Base-by-base conservation (phyloP, 2,888 invertebrate genomes). In the Caenorhabditis panamensis region DNA sequence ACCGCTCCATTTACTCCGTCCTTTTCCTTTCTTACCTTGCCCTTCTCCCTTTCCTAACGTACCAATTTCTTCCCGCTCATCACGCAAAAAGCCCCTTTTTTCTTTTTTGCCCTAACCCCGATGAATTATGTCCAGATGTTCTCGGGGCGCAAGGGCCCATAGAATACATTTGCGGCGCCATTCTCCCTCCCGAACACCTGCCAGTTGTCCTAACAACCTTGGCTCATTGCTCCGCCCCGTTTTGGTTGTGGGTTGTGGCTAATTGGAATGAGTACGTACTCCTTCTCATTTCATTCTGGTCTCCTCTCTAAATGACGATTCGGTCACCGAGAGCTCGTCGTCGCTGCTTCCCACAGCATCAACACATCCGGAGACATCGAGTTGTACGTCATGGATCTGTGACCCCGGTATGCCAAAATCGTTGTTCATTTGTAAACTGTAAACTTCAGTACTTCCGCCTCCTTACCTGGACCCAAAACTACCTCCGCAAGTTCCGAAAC, bases 101-200 rank as follows among this genome's bases (percentile, higher is more conserved):
- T 6, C 13, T 13, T 13, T 41, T 13, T 2, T 13, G 2, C 13
- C 13, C 41, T 41, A 2, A 6, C 8, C n/a, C 41, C 11, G 13
- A 41, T 41, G 13, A 47, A 47, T 18, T 47, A 47, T 3, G 47
- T 47, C 47, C 47, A 47, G 47, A n/a, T 47, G 47, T 47, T 47
- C 47, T 18, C 41, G 41, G n/a, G n/a, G n/a, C n/a, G n/a, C n/a
- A n/a, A n/a, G n/a, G n/a, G 36, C 36, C 36, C 36, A 36, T 5
- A 36, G 9, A 47, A 20, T 3, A 47, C 47, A 47, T 47, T 47
- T 47, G 47, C 47, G 47, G 16, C 41, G 31, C 41, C 41, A 41
- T 41, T 41, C n/a, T 41, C 16, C 16, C 13, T 3, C 13, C 9
- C 41, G 47, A 47, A 47, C 47, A 47, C 47, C 47, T 20, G 47